phyloP scores from a whole-genome alignment of 2,797 vertebrate genomes.

The Channa striata region DNA sequence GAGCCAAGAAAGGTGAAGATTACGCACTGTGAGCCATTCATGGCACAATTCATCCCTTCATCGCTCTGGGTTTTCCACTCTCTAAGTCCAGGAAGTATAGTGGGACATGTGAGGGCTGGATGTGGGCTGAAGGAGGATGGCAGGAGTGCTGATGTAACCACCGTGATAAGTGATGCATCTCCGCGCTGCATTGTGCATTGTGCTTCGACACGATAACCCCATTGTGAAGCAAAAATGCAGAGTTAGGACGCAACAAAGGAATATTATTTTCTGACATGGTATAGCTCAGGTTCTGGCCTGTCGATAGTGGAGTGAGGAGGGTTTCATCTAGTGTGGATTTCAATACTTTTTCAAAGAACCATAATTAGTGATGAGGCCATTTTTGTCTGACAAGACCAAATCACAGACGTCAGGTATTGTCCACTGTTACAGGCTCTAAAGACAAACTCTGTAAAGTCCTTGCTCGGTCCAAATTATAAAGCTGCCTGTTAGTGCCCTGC shows the following conservation, averaged over 20 bases:
- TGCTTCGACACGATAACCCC: conserved; percentile 64
- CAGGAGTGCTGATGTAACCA: conserved; percentile 74
- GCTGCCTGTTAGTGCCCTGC: conserved; percentile 61
- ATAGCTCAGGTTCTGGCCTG: conserved; percentile 62
- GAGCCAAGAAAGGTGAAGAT: conserved; percentile 75
- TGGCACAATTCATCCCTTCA: conserved; percentile 74
- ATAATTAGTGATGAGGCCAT: conserved; percentile 29
- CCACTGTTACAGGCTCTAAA: conserved; percentile 7
- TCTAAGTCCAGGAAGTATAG: conserved; percentile 71
- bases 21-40: conserved; percentile 68
- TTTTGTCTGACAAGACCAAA: conserved; percentile 29
- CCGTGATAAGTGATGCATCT: conserved; percentile 73
- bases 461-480: background rate
- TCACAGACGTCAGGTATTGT: conserved; percentile 4
- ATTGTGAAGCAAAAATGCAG: conserved; percentile 34
- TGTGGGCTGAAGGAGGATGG: conserved; percentile 66
- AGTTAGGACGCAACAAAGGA: conserved; percentile 62
- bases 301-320: conserved; percentile 33
- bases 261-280: conserved; percentile 57
- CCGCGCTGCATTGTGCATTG: conserved; percentile 75
- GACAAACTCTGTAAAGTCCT: conserved; percentile 25
- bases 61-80: conserved; percentile 69
- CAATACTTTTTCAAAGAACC: conserved; percentile 38
- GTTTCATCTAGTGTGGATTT: conserved; percentile 40
- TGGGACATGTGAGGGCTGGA: conserved; percentile 75